phyloP scores from a whole-genome alignment of 2,888 invertebrate species.

The Cancer borealis region DNA sequence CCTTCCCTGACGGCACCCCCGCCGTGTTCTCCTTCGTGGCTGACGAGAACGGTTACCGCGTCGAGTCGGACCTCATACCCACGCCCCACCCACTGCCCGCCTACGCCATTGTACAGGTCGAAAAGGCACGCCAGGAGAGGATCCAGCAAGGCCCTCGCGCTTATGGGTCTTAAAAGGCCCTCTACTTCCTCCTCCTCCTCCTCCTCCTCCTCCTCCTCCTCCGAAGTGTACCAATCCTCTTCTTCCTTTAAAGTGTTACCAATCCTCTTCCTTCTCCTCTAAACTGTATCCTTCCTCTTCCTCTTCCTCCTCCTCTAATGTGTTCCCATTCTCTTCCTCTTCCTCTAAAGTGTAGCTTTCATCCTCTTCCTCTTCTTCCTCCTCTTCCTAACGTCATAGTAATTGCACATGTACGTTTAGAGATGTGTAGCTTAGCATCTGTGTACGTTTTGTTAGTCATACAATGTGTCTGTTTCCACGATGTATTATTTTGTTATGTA shows the following conservation, averaged over 20 bases:
- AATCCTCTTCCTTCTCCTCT: neutral
- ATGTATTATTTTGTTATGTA: too few species aligned
- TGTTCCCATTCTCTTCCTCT: neutral
- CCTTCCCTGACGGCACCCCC: constrained; percentile 67
- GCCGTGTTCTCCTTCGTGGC: constrained; percentile 68
- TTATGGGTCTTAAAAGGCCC: neutral
- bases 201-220: neutral
- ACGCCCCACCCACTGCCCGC: constrained; percentile 66
- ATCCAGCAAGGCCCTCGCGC: neutral
- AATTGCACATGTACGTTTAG: too few species aligned
- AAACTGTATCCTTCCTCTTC: neutral
- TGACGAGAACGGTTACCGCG: constrained; percentile 68
- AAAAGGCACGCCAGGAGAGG: constrained; percentile 52
- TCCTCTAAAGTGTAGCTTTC: neutral
- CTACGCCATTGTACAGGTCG: constrained; percentile 68
- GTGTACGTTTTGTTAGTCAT: too few species aligned
- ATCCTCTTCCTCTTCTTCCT: neutral
- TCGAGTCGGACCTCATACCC: constrained; percentile 59
- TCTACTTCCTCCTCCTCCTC: neutral
- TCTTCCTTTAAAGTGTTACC: neutral
- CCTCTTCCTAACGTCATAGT: neutral
- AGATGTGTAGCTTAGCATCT: too few species aligned
- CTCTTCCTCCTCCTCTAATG: neutral
- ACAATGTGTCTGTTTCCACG: too few species aligned
- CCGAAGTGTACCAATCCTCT: neutral